Evolutionary conservation across 2,113 vertebrate genomes (phyloP).

Genomic region (Carassius carassius): DNA sequence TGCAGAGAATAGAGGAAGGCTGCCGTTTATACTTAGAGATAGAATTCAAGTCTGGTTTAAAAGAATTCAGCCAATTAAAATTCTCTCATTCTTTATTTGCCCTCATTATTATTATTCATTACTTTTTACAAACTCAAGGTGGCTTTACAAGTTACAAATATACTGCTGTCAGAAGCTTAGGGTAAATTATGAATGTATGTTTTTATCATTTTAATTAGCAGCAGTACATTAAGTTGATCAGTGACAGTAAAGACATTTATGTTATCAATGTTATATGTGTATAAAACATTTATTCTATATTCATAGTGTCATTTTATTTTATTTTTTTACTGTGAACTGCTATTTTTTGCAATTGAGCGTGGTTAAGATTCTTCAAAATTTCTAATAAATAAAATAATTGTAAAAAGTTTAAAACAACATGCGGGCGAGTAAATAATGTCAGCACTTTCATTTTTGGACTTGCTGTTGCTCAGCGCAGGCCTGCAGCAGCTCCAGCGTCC

Average conservation of each 20-base stretch:
- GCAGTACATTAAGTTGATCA: no score
- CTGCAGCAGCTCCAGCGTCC: background rate
- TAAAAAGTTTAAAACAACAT: background rate
- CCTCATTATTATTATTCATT: background rate
- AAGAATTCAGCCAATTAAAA: background rate
- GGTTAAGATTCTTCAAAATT: background rate
- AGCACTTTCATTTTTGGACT: background rate
- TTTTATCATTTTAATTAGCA: no score
- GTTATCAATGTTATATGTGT: no score
- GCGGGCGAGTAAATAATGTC: background rate
- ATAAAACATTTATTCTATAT: no score
- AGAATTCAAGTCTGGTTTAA: background rate
- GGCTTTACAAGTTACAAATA: no score
- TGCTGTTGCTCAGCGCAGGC: background rate
- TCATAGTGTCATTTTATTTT: no score
- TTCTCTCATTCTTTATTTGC: background rate
- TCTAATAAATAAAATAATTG: background rate
- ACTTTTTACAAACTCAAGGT: background rate
- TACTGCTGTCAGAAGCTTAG: no score
- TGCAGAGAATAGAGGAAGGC: background rate
- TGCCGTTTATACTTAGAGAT: background rate
- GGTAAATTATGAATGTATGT: no score
- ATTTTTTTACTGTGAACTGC: no score
- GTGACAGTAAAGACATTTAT: no score
- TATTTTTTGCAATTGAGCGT: no score